Base-by-base conservation (phyloP, 1,140 invertebrate genomes). In the Druon quercuslanigerum region DNA sequence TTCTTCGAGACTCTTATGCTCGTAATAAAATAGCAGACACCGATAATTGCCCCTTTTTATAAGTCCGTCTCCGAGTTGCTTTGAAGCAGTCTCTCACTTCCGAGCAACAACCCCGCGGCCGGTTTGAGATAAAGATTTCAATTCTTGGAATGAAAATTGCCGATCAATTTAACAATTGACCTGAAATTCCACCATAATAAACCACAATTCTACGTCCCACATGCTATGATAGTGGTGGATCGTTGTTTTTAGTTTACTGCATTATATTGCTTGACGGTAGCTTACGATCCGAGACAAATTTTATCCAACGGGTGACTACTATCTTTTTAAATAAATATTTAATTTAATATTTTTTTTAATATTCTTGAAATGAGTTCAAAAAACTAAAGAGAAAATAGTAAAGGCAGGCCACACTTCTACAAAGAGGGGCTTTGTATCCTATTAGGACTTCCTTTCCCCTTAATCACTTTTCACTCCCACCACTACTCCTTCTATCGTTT, bases 131-230 rank as follows among this genome's bases (percentile, higher is more conserved):
- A 84, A 87, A 87, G 85, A 87, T 88, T 90, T 89, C 87, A 89
- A 88, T 89, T 89, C 87, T 77, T 81, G 87, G 87, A 90, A 89
- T 88, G 87, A 88, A 87, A 90, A 90, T 90, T 89, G 87, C 77
- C 84, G 87, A 89, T 90, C 88, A 88, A 88, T 89, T 89, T 89
- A 89, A 75, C 87, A 90, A 89, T 90, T 90, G 88, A 87, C 88
- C 87, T 89, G 83, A 87, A 89, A 89, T 90, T 88, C 85, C 87
- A 78, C 71, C 73, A 84, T 87, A 88, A 89, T 88, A 86, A 87
- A 87, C 75, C 78, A 82, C 87, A 87, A 84, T 89, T 82, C 79
- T 83, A 80, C 87, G 80, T 82, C 87, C 84, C 84, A 86, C 87
- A 81, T 83, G 74, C 71, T 60, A 51, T 57, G 77, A 72, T 74